Percentiles rank a stretch among this genome's conserved stretches.
These are phyloP conservation scores for Halichondria panicea DNA, from an alignment of 37 sponge, comb jelly and placozoan species.

Conservation along the genomic window DNA sequence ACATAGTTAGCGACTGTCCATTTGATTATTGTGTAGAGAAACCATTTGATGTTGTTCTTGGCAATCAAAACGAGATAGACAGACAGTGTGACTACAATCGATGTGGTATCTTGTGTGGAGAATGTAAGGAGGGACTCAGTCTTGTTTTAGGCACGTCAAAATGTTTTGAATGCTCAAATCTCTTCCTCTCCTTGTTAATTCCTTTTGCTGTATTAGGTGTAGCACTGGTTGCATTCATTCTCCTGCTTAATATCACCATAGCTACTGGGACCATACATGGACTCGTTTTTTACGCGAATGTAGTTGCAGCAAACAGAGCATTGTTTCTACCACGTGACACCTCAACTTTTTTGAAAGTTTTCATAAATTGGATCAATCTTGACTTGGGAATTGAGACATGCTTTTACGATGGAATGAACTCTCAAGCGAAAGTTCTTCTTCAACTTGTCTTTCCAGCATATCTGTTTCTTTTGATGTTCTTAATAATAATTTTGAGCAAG, in stretches of 20 bases:
- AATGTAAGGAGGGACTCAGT: slow-evolving; percentile 44
- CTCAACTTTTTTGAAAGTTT: too few species aligned
- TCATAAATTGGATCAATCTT: too few species aligned
- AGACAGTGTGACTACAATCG: not conserved
- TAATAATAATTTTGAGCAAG: too few species aligned
- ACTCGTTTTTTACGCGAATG: too few species aligned
- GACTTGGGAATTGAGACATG: too few species aligned
- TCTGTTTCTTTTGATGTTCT: too few species aligned
- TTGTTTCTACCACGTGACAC: slow-evolving; percentile 17
- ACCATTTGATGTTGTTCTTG: not conserved
- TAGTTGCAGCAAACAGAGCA: slow-evolving; percentile 6
- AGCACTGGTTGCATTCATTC: slow-evolving; percentile 1
- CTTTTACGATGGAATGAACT: too few species aligned
- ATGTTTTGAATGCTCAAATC: slow-evolving; percentile 28
- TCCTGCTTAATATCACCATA: too few species aligned
- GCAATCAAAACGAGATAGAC: slow-evolving; percentile 1
- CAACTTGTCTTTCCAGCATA: too few species aligned
- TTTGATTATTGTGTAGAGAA: slow-evolving; percentile 4
- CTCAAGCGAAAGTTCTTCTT: too few species aligned
- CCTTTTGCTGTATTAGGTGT: slow-evolving; percentile 25
- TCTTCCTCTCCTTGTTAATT: slow-evolving; percentile 8
- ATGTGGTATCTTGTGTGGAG: too few species aligned
- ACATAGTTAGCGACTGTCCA: too few species aligned
- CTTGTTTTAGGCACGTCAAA: slow-evolving; percentile 22
- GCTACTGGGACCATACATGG: slow-evolving; percentile 17